Base-by-base conservation (phyloP, 2,113 vertebrate genomes). In the Tringa solitaria region DNA sequence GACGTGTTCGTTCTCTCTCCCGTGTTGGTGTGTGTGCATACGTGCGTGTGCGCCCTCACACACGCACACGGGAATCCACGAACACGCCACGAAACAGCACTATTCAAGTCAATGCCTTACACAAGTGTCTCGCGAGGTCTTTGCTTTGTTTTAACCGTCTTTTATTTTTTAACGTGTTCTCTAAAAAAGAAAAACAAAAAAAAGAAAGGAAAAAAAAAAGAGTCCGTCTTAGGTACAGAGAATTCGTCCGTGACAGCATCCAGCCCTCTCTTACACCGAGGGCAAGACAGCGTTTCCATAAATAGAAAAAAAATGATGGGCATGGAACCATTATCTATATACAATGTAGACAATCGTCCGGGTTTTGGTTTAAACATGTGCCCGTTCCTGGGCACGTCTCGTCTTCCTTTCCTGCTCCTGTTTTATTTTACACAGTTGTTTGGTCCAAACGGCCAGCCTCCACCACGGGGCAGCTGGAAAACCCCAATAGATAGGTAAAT, bases 281-380 rank as follows among this genome's bases (percentile, higher is more conserved):
- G 84, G 54, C 76, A 85, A 94, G 80, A 93, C 22, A 81, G 72
- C 17, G 75, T 96, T 97, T 97, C 96, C 97, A 97, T 98, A 98
- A 98, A 97, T 97, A 97, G 93, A 89, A 94, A 96, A 72, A 93
- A 96, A 91, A 96, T 96, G 83, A 86, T 82, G 95, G 90, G 93
- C 84, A 97, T 87, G 94, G 84, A 97, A 95, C 80, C 92, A 95
- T 96, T 94, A 96, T 79, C 95, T 96, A 95, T 96, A 96, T 91
- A 97, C 94, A 97, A 93, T 75, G 96, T 88, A 92, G 96, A 87
- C 93, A 92, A 96, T 46, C 87, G 91, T 97, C 96, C 97, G 91
- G 80, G 89, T 89, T 93, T 97, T 97, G 93, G 90, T 96, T 95
- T 94, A 89, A 96, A 96, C 88, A 90, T 96, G 92, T 69, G 91